Base-by-base conservation (phyloP, 2,113 vertebrate genomes). In the Hucho hucho region DNA sequence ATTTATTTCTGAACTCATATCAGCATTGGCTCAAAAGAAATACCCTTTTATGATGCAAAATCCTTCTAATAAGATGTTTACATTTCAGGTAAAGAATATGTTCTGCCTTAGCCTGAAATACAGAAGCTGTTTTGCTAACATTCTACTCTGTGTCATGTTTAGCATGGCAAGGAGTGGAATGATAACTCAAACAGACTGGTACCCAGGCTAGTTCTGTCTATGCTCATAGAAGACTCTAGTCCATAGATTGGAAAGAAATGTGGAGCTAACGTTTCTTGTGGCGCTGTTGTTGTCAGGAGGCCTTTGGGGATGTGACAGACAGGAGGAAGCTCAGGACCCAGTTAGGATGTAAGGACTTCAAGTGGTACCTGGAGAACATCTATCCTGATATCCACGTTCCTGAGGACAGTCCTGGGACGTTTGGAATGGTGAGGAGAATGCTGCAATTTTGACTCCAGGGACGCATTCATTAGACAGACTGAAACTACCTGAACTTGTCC, bases 371-470 rank as follows among this genome's bases (percentile, higher is more conserved):
- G 88, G 94, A 98, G 12, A 98, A 96, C 0, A 74, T 99, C 72
- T 99, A 96, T 78, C 97, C 96, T 1, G 97, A 99, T 20, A 92
- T 99, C 63, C 92, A 94, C 0, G 86, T 99, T 64, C 98, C 98
- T 0, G 93, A 96, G 72, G 98, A 99, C 82, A 91, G 84, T 22
- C 93, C 94, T 0, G 97, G 96, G 79, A 95, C 93, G 91, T 99
- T 97, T 59, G 98, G 98, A 84, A 99, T 98, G 97, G 98, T 99
- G 87, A 14, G 90, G 7, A 22, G 76, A 43, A 18, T 53, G 49
- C 49, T 5, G 49, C 49, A 3, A 53, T 53, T 53, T 53, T 53
- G 12, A 47, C 13, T 25, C 18, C 53, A 20, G 53, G 61, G n/a
- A 53, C 3, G 4, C 16, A 53, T 53, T 53, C 49, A 53, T 53